These are phyloP conservation scores for Criorhina ranunculi DNA, from an alignment of 2,888 invertebrate species.

Conservation along the genomic window DNA sequence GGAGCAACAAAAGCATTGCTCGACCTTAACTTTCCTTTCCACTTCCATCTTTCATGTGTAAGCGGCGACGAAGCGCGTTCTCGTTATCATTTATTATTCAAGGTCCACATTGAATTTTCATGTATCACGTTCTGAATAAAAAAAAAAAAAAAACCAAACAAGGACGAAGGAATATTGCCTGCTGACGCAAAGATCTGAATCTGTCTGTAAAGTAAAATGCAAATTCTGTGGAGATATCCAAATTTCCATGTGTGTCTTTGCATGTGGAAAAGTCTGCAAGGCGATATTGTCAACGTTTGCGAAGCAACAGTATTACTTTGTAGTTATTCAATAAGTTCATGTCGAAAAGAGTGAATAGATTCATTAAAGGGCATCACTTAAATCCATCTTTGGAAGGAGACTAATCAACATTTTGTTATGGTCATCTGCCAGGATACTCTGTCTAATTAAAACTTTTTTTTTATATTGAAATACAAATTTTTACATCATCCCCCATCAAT, in stretches of 20 bases:
- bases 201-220: slow-evolving; percentile 29
- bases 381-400: not conserved
- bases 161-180: slow-evolving; percentile 8
- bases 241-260: slow-evolving; percentile 9
- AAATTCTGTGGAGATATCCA: slow-evolving; percentile 27
- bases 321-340: not conserved
- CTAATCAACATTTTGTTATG: not conserved
- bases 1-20: not conserved
- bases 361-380: not conserved
- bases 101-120: slow-evolving; percentile 43
- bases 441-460: slow-evolving; percentile 24
- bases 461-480: not conserved
- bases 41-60: not conserved
- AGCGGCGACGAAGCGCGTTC: slow-evolving; percentile 1
- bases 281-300: not conserved
- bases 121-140: slow-evolving; percentile 15
- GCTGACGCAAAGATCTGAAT: slow-evolving; percentile 41
- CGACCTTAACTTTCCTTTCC: not conserved
- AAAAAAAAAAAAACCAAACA: not conserved
- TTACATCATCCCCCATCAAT: not conserved
- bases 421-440: slow-evolving; percentile 2
- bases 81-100: slow-evolving; percentile 44
- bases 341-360: not conserved
- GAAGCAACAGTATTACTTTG: not conserved
- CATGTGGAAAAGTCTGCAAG: not conserved